A percentile compares a stretch with the other conserved stretches of the same genome.
phyloP scores from a whole-genome alignment of 2,113 vertebrate genomes.

The Psilopsiagon aymara region DNA sequence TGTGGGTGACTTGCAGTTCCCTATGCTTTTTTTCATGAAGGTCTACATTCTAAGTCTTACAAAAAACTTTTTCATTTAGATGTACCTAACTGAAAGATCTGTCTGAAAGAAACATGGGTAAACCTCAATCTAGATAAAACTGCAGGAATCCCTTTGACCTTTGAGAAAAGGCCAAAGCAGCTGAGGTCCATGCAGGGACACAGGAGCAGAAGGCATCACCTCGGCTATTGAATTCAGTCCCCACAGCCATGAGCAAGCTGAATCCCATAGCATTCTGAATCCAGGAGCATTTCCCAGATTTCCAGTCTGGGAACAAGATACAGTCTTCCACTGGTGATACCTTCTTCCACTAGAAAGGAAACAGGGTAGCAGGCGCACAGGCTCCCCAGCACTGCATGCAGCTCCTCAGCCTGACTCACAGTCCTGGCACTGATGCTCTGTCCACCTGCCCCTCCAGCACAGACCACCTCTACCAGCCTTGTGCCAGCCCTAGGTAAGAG shows the following conservation, averaged over 20 bases:
- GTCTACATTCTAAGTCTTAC: neutral
- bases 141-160: neutral
- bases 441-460: neutral
- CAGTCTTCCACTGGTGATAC: fast-evolving
- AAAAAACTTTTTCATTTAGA: neutral
- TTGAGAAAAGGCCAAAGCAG: neutral
- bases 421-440: neutral
- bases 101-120: neutral
- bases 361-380: neutral
- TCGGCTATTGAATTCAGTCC: neutral
- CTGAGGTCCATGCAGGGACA: neutral
- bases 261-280: neutral
- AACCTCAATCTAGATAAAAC: neutral
- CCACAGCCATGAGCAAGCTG: neutral
- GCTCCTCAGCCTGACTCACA: neutral
- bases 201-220: neutral
- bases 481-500: neutral
- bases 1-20: neutral
- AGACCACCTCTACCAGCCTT: neutral
- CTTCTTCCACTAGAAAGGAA: neutral
- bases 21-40: neutral
- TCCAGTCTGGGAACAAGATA: neutral
- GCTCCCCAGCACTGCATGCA: neutral
- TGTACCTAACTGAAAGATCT: neutral
- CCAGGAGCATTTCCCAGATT: neutral